Evolutionary conservation across 2,888 invertebrate genomes (phyloP), one percentile per base, ranked within the genome.

Genomic region (Stenchaetothrips biformis): DNA sequence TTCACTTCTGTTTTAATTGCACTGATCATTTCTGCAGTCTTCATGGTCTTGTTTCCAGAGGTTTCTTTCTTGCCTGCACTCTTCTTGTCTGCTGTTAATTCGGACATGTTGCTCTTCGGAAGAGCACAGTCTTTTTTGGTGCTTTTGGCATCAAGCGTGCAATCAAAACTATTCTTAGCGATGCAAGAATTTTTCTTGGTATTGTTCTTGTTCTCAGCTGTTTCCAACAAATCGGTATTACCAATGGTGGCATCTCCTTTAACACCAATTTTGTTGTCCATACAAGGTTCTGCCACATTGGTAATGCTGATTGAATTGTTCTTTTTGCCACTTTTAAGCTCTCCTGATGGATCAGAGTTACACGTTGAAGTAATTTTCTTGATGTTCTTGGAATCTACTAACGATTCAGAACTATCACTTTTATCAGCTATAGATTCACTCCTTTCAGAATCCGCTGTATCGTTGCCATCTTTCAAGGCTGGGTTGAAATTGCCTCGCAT

Each of bases 401-500:
- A 6, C 7, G 21, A 11, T 2, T 74, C 25, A 21, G 25, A 7
- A 21, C 21, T 25, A 74, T 7, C 25, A 25, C 21, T 74, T 7
- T 74, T 25, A 8, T 11, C 67, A 74, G 11, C 21, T 25, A 21
- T 74, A 25, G 25, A 11, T 8, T 9, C 25, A 11, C 21, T 21
- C 11, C 21, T 4, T 8, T 74, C 67, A 8, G 25, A 8, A 21
- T 74, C 67, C 2, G n/a, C 11, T 11, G 7, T 25, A 2, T 74
- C 67, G 2, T n/a, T 74, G 1, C 11, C 21, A 74, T 74, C 67
- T 21, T 74, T 74, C 21, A 74, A 21, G 11, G 67, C 67, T 21
- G 67, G 67, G 25, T 74, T 74, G 11, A 74, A 74, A 74, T 74
- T 74, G 25, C 67, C 25, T 25, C 25, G 21, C 67, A 74, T 74